Evolutionary conservation across 2,113 vertebrate species (phyloP).

Genomic region (Pelecanus crispus): DNA sequence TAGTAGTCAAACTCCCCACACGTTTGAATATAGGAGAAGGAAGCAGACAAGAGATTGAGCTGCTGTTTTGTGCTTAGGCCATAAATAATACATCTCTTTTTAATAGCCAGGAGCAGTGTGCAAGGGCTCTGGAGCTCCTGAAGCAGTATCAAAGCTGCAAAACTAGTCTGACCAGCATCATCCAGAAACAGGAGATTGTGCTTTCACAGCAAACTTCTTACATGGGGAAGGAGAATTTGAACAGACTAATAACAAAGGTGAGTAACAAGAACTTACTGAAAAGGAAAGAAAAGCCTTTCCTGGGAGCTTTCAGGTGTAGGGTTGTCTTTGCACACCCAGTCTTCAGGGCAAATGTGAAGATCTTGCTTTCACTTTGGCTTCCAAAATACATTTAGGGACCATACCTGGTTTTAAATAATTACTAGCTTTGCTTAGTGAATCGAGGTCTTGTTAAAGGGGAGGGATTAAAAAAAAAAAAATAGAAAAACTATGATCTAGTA

Average conservation of each 20-base stretch:
- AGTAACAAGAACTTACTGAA: not conserved
- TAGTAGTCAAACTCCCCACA: not conserved
- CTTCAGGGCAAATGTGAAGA: not conserved
- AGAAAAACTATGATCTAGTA: not conserved
- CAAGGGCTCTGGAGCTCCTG: constrained; percentile 81
- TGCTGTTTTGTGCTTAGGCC: not conserved
- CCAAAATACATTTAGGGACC: not conserved
- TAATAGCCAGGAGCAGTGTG: constrained; percentile 82
- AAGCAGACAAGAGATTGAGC: not conserved
- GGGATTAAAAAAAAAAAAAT: not conserved
- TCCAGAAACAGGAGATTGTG: constrained; percentile 85
- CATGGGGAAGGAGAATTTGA: constrained; percentile 92
- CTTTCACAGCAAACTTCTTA: constrained; percentile 84
- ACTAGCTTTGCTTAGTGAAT: not conserved
- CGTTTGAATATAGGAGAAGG: not conserved
- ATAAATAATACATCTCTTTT: not conserved
- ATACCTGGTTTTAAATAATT: not conserved
- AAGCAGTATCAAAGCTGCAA: constrained; percentile 88
- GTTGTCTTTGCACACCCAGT: not conserved
- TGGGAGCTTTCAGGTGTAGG: not conserved
- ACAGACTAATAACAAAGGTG: constrained; percentile 83
- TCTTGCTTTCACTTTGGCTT: not conserved
- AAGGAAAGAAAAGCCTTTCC: not conserved
- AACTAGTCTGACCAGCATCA: constrained; percentile 73
- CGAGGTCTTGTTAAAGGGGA: not conserved